Base-by-base conservation (phyloP, 2,888 invertebrate species). In the Melinopterus prodromus region DNA sequence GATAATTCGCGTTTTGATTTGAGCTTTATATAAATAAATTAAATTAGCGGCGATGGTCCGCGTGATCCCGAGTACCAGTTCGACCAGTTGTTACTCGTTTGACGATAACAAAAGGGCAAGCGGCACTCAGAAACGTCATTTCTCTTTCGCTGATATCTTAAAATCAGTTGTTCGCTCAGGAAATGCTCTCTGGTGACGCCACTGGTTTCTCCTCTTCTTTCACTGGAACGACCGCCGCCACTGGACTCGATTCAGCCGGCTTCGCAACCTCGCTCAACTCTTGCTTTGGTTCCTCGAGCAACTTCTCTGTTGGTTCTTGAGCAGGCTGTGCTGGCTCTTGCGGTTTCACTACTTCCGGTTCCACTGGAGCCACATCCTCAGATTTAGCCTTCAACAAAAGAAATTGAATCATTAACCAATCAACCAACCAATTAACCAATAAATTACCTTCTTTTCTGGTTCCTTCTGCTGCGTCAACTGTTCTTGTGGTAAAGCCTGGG, bases 61-160 rank as follows among this genome's bases (percentile, higher is more conserved):
- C 9, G 1, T 53, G 74, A 80, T 75, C 72, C 80, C 83, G 88
- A 88, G 88, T 85, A 86, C 87, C 85, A 86, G 85, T 87, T 85
- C 81, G 83, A 86, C 87, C 86, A 86, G 84, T 86, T 86, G 86
- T 88, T 88, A 87, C 82, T 26, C 26, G 26, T 26, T 37, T 80
- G 38, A 35, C 14, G 70, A 74, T 86, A 88, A 88, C 86, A 87
- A 87, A 85, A 85, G 88, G 86, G 85, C 88, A 87, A 88, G 88
- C 87, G 7, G 53, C 5, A 53, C 53, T 53, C 53, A 53, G 12
- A 79, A 78, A 71, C 77, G 37, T 76, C 71, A 16, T 78, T 77
- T 38, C 81, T 80, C 70, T 82, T 81, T 82, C 80, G 16, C 77
- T 82, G n/a, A 80, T 70, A 9, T 12, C 1, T 7, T 79, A 79